These are phyloP conservation scores for Drosophila bocqueti DNA, from an alignment of 1,140 invertebrate species.

Conservation along the genomic window DNA sequence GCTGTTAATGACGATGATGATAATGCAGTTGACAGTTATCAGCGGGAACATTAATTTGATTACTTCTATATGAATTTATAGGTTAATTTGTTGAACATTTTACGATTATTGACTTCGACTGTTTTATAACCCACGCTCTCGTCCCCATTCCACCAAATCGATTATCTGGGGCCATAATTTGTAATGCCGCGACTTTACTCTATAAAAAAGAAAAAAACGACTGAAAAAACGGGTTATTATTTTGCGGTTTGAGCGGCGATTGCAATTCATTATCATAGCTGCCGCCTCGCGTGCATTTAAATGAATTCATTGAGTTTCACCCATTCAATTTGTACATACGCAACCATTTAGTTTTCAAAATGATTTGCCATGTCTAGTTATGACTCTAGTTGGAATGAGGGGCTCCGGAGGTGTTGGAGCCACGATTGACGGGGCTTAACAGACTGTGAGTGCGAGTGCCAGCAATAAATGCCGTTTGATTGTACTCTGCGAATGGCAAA, in stretches of 20 bases:
- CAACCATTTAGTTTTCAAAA: constrained; percentile 69
- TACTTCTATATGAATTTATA: constrained; percentile 83
- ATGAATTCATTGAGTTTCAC: constrained; percentile 78
- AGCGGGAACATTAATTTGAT: constrained; percentile 77
- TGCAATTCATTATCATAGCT: constrained; percentile 80
- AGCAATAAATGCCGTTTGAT: constrained; percentile 72
- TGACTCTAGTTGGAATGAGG: constrained; percentile 26
- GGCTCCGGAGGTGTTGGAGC: constrained; percentile 44
- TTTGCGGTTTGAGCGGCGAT: constrained; percentile 74
- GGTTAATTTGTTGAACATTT: constrained; percentile 79
- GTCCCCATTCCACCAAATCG: constrained; percentile 20
- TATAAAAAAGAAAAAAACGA: constrained; percentile 15
- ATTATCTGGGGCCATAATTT: constrained; percentile 74
- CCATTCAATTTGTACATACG: constrained; percentile 74
- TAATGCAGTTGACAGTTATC: constrained; percentile 73
- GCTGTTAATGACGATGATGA: constrained; percentile 36
- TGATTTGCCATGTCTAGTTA: constrained; percentile 46
- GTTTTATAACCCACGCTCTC: constrained; percentile 40
- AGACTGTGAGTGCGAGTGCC: constrained; percentile 40
- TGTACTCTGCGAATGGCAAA: constrained; percentile 38
- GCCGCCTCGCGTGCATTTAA: constrained; percentile 78
- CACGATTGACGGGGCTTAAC: constrained; percentile 36
- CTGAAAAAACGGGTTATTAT: constrained; percentile 74
- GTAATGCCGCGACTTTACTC: constrained; percentile 50
- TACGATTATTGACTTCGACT: constrained; percentile 77